Percentiles rank a stretch among this genome's conserved stretches.
Evolutionary conservation across 2,797 vertebrate species (phyloP).

Genomic region (Typhlichthys subterraneus): DNA sequence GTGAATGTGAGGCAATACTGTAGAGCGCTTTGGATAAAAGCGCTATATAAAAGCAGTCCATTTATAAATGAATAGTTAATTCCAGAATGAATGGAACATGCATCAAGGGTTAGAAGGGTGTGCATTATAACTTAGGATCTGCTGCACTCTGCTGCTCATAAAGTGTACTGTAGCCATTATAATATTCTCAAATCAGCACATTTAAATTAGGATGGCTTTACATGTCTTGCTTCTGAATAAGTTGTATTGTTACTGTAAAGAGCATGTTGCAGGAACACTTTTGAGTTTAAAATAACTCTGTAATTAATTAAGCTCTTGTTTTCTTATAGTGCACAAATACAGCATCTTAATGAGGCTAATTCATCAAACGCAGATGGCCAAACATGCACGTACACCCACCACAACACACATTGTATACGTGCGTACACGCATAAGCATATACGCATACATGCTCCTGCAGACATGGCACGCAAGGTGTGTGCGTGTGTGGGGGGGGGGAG

Average conservation of each 20-base stretch:
- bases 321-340: conserved; percentile 20
- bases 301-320: conserved; percentile 34
- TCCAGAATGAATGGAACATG: conserved; percentile 2
- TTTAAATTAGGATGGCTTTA: conserved; percentile 6
- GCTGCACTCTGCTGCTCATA: conserved; percentile 55
- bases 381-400: not conserved
- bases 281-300: conserved; percentile 47
- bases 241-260: conserved; percentile 8
- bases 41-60: no score
- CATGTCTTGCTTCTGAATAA: conserved; percentile 10
- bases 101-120: not conserved
- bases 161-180: not conserved
- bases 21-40: not conserved
- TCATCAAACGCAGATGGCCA: conserved; percentile 46
- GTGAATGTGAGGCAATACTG: not conserved
- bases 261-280: conserved; percentile 6
- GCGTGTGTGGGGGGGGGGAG: conserved; percentile 21
- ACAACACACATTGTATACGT: not conserved
- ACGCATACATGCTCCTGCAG: conserved; percentile 13
- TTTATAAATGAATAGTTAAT: not conserved
- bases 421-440: conserved; percentile 2
- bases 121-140: conserved; percentile 21
- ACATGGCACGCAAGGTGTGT: conserved; percentile 17
- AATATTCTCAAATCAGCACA: not conserved
- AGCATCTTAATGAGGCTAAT: conserved; percentile 48